phyloP scores from a whole-genome alignment of 2,888 invertebrate species.

The Lagria hirta region DNA sequence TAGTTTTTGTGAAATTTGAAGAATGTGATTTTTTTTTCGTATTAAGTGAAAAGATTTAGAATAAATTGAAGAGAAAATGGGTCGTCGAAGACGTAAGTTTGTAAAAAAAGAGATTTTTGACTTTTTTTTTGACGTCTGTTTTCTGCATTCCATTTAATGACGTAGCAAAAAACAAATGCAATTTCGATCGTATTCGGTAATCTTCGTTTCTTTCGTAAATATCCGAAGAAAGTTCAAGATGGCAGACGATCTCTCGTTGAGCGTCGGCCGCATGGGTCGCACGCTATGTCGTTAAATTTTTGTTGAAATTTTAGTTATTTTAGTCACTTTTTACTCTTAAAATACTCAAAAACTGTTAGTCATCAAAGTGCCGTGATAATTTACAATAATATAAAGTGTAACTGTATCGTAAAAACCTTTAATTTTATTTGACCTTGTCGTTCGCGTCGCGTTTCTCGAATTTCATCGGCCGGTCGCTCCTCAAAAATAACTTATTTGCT shows the following conservation, averaged over 20 bases:
- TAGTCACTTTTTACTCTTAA: constrained; percentile 18
- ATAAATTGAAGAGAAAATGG: too few species aligned
- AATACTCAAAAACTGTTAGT: constrained; percentile 24
- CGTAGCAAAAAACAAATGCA: constrained; percentile 21
- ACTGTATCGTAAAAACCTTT: constrained; percentile 14
- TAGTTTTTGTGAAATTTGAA: too few species aligned
- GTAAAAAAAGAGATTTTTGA: too few species aligned
- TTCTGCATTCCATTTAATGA: constrained; percentile 5
- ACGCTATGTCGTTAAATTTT: constrained; percentile 50
- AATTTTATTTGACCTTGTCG: constrained; percentile 31
- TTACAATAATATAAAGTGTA: constrained; percentile 21
- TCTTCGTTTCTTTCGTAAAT: constrained; percentile 10
- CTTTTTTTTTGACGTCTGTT: too few species aligned
- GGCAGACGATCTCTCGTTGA: constrained; percentile 50
- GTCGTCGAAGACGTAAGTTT: constrained; percentile 22
- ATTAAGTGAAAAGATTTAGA: too few species aligned
- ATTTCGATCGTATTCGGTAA: constrained; percentile 3
- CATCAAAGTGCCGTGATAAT: constrained; percentile 14
- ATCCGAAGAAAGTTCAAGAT: constrained; percentile 45
- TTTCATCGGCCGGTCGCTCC: constrained; percentile 2
- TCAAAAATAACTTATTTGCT: constrained; percentile 22
- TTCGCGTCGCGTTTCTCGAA: constrained; percentile 12
- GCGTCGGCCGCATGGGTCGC: constrained; percentile 57
- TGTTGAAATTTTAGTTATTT: constrained; percentile 26
- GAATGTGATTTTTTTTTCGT: too few species aligned